phyloP scores from a whole-genome alignment of 2,888 invertebrate genomes.

The Diadegma fenestrale region DNA sequence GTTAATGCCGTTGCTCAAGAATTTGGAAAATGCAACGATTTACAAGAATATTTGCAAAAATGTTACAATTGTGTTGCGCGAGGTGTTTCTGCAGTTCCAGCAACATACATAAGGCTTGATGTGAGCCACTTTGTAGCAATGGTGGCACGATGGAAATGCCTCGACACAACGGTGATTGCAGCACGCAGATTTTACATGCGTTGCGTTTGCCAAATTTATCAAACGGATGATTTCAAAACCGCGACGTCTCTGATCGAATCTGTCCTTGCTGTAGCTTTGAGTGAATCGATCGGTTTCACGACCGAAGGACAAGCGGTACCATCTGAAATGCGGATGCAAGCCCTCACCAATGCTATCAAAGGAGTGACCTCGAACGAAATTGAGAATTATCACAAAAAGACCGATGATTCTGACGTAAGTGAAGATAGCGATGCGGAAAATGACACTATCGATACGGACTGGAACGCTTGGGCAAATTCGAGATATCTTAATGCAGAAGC shows the following conservation, averaged over 20 bases:
- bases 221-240: constrained; percentile 56
- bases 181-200: constrained; percentile 61
- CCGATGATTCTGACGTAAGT: constrained; percentile 8
- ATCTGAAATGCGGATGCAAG: constrained; percentile 57
- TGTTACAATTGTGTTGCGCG: constrained; percentile 56
- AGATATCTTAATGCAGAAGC: constrained; percentile 47
- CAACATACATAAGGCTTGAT: constrained; percentile 63
- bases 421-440: not conserved
- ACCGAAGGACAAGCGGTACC: constrained; percentile 50
- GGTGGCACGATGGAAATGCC: constrained; percentile 65
- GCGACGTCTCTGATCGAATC: constrained; percentile 64
- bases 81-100: constrained; percentile 10
- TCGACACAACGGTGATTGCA: constrained; percentile 45
- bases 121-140: constrained; percentile 66
- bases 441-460: constrained; percentile 24
- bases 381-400: not conserved
- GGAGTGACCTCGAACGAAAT: constrained; percentile 4
- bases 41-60: constrained; percentile 65
- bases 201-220: constrained; percentile 63
- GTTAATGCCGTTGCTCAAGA: constrained; percentile 62
- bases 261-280: constrained; percentile 59
- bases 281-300: constrained; percentile 59
- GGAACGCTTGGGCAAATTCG: constrained; percentile 59
- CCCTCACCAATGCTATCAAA: constrained; percentile 33
- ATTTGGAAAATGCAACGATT: constrained; percentile 63